Base-by-base conservation (phyloP, 35 echinoderm and acorn worm species). In the Lytechinus variegatus region DNA sequence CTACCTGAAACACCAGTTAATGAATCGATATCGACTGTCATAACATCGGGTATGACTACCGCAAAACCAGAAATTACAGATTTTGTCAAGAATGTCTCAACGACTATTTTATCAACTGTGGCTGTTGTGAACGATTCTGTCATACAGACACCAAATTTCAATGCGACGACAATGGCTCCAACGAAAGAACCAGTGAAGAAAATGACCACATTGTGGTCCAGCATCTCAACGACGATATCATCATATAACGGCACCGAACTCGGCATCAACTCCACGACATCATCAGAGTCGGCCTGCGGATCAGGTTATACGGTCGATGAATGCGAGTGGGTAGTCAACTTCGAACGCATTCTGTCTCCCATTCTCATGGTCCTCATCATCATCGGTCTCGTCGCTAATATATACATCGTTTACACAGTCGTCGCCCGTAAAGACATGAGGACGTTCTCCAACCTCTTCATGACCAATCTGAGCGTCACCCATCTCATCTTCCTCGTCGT, bases 361-460 rank as follows among this genome's bases (percentile, higher is more conserved):
- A 93, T 93, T 27, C 92, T 93, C 92, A 54, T 93, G 29, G 57
- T 57, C 9, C 54, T 93, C 55, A 54, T 57, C 92, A 57, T 93
- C 14, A 57, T 57, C 92, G 92, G 92, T n/a, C 12, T 93, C 1
- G 54, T 93, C 2, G 92, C 92, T 6, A 93, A 93, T 27, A 3
- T 27, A 13, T 27, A 53, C 53, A 93, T 93, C 92, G n/a, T 93
- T 54, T 93, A 93, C 54, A 54, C 53, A 8, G 27, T 93, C 53
- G n/a, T 93, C 92, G 92, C n/a, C 54, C 53, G 53, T 3, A 33
- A 54, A 57, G 55, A 93, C 92, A 55, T 57, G 92, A 33, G 92
- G 53, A 93, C 92, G 9, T 93, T 93, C 92, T 57, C 92, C 14
- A 57, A 93, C 27, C 27, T 93, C 53, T 93, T 93, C 55, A 54